A percentile compares a stretch with the other conserved stretches of the same genome.
Conservation (phyloP, 1,140 invertebrate species). For the Protaetia brevitarsis region DNA sequence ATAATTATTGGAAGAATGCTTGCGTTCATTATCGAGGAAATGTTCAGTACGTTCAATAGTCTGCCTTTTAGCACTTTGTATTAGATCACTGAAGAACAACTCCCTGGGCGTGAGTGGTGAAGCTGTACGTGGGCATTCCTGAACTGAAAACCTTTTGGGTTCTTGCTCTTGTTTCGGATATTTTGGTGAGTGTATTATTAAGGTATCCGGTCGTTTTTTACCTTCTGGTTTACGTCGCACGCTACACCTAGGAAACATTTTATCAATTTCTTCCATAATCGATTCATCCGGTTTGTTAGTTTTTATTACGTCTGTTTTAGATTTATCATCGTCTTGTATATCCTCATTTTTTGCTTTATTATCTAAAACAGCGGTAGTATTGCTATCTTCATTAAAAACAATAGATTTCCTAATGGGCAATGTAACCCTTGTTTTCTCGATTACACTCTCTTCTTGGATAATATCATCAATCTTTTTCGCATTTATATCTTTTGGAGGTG, state of each 20-base stretch:
- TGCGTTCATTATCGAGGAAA: conserved; percentile 32
- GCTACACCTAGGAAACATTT: conserved; percentile 26
- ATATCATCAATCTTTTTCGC: not conserved
- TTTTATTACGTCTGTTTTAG: not conserved
- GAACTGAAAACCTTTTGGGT: not conserved
- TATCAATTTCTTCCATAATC: conserved; percentile 20
- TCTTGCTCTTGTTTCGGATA: not conserved
- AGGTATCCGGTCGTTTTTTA: conserved; percentile 8
- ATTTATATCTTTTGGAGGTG: not conserved
- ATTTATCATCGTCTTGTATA: not conserved
- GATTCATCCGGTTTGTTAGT: not conserved
- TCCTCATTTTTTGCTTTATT: not conserved
- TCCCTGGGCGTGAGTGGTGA: conserved; percentile 47
- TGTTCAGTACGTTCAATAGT: conserved; percentile 7
- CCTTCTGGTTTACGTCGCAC: conserved; percentile 21
- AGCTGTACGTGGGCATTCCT: conserved; percentile 18
- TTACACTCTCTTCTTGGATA: not conserved
- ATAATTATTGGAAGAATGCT: conserved; percentile 20
- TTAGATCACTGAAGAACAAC: conserved; percentile 49
- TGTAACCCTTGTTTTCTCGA: not conserved
- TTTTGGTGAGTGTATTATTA: conserved; percentile 12
- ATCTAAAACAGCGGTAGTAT: not conserved
- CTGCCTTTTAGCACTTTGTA: conserved; percentile 39
- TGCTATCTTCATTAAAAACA: not conserved
- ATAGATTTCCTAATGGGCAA: not conserved